These are phyloP conservation scores for Tretioscincus oriximinensis DNA, from an alignment of 2,113 vertebrate genomes.

Conservation along the genomic window DNA sequence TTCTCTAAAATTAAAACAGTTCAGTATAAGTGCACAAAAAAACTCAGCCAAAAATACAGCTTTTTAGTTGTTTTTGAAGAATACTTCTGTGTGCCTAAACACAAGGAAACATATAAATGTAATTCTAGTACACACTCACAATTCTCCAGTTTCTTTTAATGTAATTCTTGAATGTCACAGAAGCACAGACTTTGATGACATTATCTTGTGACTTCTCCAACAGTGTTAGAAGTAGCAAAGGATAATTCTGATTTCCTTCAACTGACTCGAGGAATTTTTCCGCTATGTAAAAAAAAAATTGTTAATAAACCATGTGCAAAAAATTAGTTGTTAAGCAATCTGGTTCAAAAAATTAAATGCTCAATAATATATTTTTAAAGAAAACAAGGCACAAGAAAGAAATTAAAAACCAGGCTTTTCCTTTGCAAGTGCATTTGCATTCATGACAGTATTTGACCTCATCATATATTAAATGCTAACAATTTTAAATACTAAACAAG, in stretches of 20 bases:
- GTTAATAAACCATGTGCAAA: neutral
- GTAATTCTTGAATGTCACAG: constrained; percentile 98
- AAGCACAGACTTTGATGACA: constrained; percentile 95
- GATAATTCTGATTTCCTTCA: constrained; percentile 95
- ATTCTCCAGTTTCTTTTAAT: constrained; percentile 99
- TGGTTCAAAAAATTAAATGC: fast-evolving
- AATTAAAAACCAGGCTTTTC: neutral
- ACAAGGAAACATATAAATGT: neutral
- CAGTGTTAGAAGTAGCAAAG: constrained; percentile 87
- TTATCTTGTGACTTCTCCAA: constrained; percentile 95
- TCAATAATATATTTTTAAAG: neutral
- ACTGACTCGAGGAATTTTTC: constrained; percentile 98
- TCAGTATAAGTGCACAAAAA: neutral
- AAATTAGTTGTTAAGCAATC: neutral
- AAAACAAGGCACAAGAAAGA: neutral
- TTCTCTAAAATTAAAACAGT: neutral
- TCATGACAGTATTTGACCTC: neutral
- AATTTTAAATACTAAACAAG: constrained; percentile 8
- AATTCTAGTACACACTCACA: constrained; percentile 77
- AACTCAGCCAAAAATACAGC: neutral
- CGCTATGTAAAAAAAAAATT: constrained; percentile 74
- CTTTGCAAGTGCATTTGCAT: neutral
- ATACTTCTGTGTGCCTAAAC: neutral
- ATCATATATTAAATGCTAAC: neutral
- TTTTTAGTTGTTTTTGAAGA: neutral